Percentiles rank a stretch among this genome's conserved stretches.
Evolutionary conservation across 1,140 invertebrate species (phyloP).

Genomic region (Uloborus diversus): DNA sequence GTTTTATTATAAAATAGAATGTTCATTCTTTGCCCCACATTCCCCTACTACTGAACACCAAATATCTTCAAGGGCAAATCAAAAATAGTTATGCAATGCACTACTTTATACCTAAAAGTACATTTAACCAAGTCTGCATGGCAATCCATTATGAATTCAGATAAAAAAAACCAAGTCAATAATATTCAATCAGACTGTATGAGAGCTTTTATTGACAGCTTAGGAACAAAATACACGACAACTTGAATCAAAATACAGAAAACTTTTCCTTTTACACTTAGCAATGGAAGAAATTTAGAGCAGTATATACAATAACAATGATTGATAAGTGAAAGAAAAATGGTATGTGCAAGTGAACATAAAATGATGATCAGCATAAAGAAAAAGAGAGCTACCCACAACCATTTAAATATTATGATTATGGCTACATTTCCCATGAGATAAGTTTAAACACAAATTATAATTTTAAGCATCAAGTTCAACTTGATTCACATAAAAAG

Average conservation of each 20-base stretch:
- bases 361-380: slow-evolving; percentile 8
- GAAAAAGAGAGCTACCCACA: neutral
- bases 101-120: too few species aligned
- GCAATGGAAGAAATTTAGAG: slow-evolving; percentile 14
- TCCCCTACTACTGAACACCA: too few species aligned
- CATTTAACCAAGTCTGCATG: too few species aligned
- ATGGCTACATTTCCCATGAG: too few species aligned
- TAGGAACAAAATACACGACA: slow-evolving; percentile 50
- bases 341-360: slow-evolving; percentile 51
- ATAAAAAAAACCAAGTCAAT: too few species aligned
- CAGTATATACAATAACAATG: slow-evolving; percentile 53
- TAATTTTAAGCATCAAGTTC: neutral
- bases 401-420: neutral
- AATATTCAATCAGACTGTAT: neutral
- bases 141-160: too few species aligned
- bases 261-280: slow-evolving; percentile 24
- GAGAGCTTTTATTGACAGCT: slow-evolving; percentile 50
- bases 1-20: too few species aligned
- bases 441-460: too few species aligned
- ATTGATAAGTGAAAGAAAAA: slow-evolving; percentile 48
- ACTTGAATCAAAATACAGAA: slow-evolving; percentile 32
- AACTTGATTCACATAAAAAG: neutral
- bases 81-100: too few species aligned
- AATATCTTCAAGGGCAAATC: too few species aligned
- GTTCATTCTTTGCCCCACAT: too few species aligned